Base-by-base conservation (phyloP, 2,888 invertebrate genomes). In the Aphodius granarius region DNA sequence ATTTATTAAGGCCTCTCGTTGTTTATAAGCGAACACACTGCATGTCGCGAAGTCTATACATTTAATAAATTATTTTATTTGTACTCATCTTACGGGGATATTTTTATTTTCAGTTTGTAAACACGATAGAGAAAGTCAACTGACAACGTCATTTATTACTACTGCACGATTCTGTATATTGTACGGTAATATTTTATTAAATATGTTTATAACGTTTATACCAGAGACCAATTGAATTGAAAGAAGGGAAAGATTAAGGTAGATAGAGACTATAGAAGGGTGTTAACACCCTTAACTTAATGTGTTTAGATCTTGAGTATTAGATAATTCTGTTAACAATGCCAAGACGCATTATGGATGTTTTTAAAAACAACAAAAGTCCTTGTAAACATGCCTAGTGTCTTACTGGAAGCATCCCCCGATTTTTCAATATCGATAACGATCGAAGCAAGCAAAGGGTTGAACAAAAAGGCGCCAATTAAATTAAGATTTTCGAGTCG, bases 401-500 rank as follows among this genome's bases (percentile, higher is more conserved):
- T 65, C 65, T 18, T 16, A 65, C 16, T 22, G 0, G 13, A n/a
- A 20, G 20, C 71, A 71, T 23, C 66, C 74, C 70, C 18, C 75
- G 75, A 78, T 77, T 73, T 76, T 74, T 78, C 70, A 74, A 66
- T 68, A 74, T 71, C 66, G 78, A 78, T 78, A 77, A 74, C 64
- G 68, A 78, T 78, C 77, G 76, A 15, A 66, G 75, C 76, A 77
- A 75, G 70, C 43, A 73, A 78, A 78, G 78, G 78, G 78, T 74
- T 78, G 71, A 77, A 74, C 72, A 75, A 76, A 75, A 73, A 75
- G 78, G 78, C 74, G 77, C 76, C 78, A 78, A 78, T 78, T 78
- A 78, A 77, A 73, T 76, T 76, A 77, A 75, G 77, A 73, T 72
- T 15, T 20, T 68, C n/a, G 18, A 20, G 43, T 43, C 13, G 43